These are phyloP conservation scores for Numenius arquata DNA, from an alignment of 2,113 vertebrate species.

Conservation along the genomic window DNA sequence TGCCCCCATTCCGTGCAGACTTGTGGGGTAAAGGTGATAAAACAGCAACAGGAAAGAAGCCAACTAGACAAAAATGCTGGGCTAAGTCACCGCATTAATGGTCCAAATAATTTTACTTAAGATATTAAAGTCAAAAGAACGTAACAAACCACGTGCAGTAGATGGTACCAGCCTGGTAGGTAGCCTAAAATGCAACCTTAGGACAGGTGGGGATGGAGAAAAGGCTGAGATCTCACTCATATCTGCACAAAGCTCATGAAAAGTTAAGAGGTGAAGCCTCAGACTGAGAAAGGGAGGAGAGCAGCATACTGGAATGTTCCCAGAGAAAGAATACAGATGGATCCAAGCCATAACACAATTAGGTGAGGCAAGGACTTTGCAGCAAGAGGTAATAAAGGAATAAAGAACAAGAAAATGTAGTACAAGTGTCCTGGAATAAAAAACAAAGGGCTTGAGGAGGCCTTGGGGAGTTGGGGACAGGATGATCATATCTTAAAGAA, in stretches of 20 bases:
- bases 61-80: not conserved
- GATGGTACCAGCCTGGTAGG: not conserved
- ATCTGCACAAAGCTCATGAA: not conserved
- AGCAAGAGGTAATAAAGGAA: constrained; percentile 35
- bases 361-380: constrained; percentile 45
- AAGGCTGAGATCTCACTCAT: not conserved
- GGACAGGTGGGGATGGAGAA: not conserved
- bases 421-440: not conserved
- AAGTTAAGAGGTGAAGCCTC: not conserved
- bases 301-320: constrained; percentile 5
- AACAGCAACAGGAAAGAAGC: not conserved
- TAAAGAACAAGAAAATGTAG: constrained; percentile 8
- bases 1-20: not conserved
- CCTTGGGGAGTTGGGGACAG: not conserved
- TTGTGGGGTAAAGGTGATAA: not conserved
- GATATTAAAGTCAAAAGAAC: not conserved
- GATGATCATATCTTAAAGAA: not conserved
- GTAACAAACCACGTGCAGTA: not conserved
- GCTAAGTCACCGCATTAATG: not conserved
- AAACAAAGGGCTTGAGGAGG: not conserved
- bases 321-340: constrained; percentile 30
- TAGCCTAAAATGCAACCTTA: not conserved
- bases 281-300: not conserved
- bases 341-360: constrained; percentile 21
- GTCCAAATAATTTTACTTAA: not conserved